These are phyloP conservation scores for Blera fallax DNA, from an alignment of 2,888 invertebrate genomes.

Conservation along the genomic window DNA sequence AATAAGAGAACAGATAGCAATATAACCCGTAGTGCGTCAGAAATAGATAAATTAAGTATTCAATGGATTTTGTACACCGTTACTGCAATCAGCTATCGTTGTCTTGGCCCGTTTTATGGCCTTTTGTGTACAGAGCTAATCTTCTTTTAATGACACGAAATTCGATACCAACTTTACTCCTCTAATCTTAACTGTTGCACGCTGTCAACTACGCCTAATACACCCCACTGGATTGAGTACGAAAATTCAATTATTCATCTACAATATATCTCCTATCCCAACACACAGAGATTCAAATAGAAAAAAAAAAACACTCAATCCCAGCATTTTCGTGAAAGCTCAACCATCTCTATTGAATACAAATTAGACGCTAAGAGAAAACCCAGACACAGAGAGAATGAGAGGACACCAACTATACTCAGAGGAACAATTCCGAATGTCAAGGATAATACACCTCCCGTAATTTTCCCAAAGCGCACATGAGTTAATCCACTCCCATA, in stretches of 20 bases:
- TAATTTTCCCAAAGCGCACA: constrained; percentile 13
- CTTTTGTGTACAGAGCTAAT: too few relatives aligned
- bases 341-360: constrained; percentile 47
- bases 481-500: constrained; percentile 14
- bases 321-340: constrained; percentile 52
- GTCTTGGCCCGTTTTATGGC: too few relatives aligned
- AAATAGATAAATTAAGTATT: too few relatives aligned
- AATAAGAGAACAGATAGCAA: too few relatives aligned
- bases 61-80: too few relatives aligned
- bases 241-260: constrained; percentile 49
- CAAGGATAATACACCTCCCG: constrained; percentile 54
- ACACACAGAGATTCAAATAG: constrained; percentile 4
- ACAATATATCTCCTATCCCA: constrained; percentile 10
- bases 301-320: constrained; percentile 18
- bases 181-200: not conserved
- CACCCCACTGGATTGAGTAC: constrained; percentile 15
- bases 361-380: constrained; percentile 37
- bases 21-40: too few relatives aligned
- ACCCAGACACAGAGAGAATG: constrained; percentile 27
- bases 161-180: not conserved
- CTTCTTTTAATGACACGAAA: not conserved
- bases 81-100: too few relatives aligned
- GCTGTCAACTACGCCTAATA: constrained; percentile 23
- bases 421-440: constrained; percentile 53
- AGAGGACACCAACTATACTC: constrained; percentile 28